These are phyloP conservation scores for Gymnorhina tibicen DNA, from an alignment of 2,113 vertebrate genomes.

Conservation along the genomic window DNA sequence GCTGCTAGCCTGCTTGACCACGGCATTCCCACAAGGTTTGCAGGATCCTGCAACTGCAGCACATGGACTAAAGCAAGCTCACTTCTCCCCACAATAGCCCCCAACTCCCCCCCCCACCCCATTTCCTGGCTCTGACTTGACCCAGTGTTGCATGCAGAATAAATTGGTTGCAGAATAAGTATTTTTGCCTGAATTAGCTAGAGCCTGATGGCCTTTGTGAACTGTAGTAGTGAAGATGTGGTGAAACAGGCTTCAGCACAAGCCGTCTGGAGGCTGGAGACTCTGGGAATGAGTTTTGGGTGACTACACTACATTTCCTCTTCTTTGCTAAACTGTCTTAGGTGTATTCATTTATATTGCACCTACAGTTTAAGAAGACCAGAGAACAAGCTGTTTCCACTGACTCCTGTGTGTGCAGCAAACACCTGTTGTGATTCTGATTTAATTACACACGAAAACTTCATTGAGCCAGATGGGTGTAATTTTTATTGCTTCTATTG, in stretches of 20 bases:
- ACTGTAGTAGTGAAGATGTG: not conserved
- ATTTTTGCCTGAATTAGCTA: not conserved
- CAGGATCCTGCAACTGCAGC: not conserved
- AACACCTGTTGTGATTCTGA: not conserved
- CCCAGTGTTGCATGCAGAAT: not conserved
- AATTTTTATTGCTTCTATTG: slow-evolving; percentile 10
- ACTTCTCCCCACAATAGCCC: not conserved
- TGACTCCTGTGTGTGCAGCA: not conserved
- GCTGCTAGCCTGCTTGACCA: not conserved
- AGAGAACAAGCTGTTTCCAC: not conserved
- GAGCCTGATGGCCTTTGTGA: not conserved
- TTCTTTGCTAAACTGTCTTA: not conserved
- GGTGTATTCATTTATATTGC: not conserved
- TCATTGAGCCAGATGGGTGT: not conserved
- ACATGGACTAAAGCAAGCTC: not conserved
- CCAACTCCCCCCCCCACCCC: fast-evolving
- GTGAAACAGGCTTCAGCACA: not conserved
- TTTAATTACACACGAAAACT: slow-evolving; percentile 11
- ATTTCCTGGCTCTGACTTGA: not conserved
- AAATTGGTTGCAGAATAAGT: not conserved
- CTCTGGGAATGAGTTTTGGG: not conserved
- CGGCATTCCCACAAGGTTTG: not conserved
- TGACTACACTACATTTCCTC: not conserved
- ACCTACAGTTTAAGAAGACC: not conserved
- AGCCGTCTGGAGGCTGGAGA: not conserved